Percentiles rank a stretch among this genome's conserved stretches.
phyloP scores from a whole-genome alignment of 2,113 vertebrate genomes.

The Alligator mississippiensis region DNA sequence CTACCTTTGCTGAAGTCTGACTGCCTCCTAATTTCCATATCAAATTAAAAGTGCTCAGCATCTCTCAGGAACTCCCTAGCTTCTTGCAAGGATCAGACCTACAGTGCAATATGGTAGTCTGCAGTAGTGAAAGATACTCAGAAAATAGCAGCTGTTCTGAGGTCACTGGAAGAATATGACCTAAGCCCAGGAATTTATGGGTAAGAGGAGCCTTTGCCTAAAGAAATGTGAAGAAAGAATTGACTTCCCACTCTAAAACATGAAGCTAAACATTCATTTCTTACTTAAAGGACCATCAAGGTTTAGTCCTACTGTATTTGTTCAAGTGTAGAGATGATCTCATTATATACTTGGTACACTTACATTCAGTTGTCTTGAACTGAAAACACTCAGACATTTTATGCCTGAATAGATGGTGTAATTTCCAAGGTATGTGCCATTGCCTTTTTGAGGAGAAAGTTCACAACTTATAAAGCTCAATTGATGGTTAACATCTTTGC shows the following conservation, averaged over 20 bases:
- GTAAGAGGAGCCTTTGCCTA: neutral
- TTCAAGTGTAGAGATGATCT: conserved; percentile 72
- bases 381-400: conserved; percentile 56
- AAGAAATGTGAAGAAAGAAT: conserved; percentile 38
- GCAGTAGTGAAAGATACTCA: neutral
- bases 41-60: neutral
- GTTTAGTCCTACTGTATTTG: conserved; percentile 61
- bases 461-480: conserved; percentile 36
- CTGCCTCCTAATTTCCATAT: neutral
- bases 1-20: neutral
- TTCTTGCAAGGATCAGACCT: neutral
- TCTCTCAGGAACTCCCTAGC: neutral
- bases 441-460: conserved; percentile 55
- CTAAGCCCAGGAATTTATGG: neutral
- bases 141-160: neutral
- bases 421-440: conserved; percentile 53
- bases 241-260: conserved; percentile 31
- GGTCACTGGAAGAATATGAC: neutral
- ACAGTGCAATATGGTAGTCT: neutral
- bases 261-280: conserved; percentile 37
- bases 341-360: conserved; percentile 63
- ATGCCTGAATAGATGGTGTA: conserved; percentile 67
- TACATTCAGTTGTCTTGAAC: conserved; percentile 28
- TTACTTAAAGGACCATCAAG: neutral
- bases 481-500: conserved; percentile 43